A percentile compares a stretch with the other conserved stretches of the same genome.
Evolutionary conservation across 2,113 vertebrate species (phyloP).

Genomic region (Thymallus thymallus): DNA sequence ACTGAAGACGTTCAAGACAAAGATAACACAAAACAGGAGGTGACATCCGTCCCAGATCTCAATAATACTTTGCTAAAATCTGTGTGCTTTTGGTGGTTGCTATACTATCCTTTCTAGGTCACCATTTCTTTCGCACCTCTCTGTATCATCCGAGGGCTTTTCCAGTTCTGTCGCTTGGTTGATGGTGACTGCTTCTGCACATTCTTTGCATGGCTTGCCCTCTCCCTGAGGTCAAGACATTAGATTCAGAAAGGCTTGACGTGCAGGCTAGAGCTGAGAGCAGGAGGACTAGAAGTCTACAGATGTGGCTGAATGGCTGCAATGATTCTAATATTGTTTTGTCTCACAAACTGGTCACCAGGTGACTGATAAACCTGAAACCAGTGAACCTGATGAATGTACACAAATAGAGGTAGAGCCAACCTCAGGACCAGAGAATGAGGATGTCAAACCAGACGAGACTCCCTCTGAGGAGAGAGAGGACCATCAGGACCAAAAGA

Average conservation of each 20-base stretch:
- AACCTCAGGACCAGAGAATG: constrained; percentile 17
- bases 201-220: neutral
- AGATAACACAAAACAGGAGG: constrained; percentile 39
- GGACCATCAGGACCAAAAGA: constrained; percentile 19
- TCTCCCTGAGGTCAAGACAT: neutral
- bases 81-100: constrained; percentile 24
- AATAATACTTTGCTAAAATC: too few relatives aligned
- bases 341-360: constrained; percentile 22
- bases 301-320: neutral
- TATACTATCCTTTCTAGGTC: neutral
- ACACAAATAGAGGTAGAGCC: neutral
- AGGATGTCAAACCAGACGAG: neutral
- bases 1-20: constrained; percentile 8
- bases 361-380: constrained; percentile 18
- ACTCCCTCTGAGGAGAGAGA: constrained; percentile 13
- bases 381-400: constrained; percentile 19
- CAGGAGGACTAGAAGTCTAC: neutral
- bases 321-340: constrained; percentile 7
- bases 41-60: constrained; percentile 20
- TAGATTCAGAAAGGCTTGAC: neutral
- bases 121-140: neutral
- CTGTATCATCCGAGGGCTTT: neutral
- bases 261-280: neutral
- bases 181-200: neutral
- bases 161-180: neutral